These are phyloP conservation scores for Mongoloraphidia duomilia DNA, from an alignment of 2,888 invertebrate species.

Conservation along the genomic window DNA sequence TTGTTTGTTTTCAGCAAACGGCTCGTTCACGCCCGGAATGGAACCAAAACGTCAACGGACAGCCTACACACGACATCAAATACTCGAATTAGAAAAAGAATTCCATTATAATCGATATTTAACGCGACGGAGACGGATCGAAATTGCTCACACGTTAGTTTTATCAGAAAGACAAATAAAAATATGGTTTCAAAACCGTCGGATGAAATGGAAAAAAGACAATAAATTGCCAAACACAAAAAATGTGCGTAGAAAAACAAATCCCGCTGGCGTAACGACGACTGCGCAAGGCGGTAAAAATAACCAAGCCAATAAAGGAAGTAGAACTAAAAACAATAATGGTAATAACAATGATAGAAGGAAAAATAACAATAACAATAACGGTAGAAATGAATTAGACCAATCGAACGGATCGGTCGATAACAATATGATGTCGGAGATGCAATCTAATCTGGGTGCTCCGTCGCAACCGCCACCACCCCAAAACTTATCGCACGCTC, in stretches of 20 bases:
- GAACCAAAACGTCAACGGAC: constrained; percentile 93
- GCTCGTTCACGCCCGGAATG: constrained; percentile 79
- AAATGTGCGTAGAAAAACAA: constrained; percentile 60
- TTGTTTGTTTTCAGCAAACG: constrained; percentile 50
- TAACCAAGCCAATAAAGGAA: constrained; percentile 34
- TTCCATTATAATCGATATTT: constrained; percentile 96
- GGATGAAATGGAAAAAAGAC: constrained; percentile 80
- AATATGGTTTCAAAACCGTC: constrained; percentile 76
- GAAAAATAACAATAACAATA: constrained; percentile 24
- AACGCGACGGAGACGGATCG: constrained; percentile 86
- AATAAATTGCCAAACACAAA: constrained; percentile 80
- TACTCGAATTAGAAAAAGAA: constrained; percentile 92
- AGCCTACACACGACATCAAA: constrained; percentile 95
- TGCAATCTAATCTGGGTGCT: constrained; percentile 32
- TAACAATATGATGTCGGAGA: constrained; percentile 32
- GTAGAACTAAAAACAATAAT: constrained; percentile 42
- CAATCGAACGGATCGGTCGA: constrained; percentile 28
- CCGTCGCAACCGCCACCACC: constrained; percentile 28
- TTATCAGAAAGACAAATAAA: constrained; percentile 84
- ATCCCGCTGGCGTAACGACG: constrained; percentile 54
- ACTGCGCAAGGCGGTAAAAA: constrained; percentile 23
- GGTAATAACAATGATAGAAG: constrained; percentile 37
- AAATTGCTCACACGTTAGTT: constrained; percentile 91
- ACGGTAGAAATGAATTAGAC: constrained; percentile 35
- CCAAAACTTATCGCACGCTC: constrained; percentile 36